phyloP scores from a whole-genome alignment of 1,140 invertebrate genomes.

The Onthophagus taurus region DNA sequence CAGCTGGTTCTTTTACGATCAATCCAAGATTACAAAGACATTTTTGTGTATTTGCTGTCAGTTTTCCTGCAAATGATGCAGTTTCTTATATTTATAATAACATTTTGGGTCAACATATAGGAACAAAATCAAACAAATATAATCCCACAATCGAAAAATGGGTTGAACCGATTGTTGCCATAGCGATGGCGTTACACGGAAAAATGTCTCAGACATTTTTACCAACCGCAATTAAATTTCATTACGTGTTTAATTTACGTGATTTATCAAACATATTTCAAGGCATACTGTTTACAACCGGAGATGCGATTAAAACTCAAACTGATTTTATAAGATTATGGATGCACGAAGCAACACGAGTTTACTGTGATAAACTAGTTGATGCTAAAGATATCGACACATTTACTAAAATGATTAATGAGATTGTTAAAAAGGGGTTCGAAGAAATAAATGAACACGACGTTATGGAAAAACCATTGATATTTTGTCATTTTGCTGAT shows the following conservation, averaged over 20 bases:
- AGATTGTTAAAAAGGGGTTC: slow-evolving; percentile 77
- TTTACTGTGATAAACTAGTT: slow-evolving; percentile 85
- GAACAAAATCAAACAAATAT: slow-evolving; percentile 58
- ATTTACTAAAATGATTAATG: slow-evolving; percentile 64
- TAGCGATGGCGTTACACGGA: slow-evolving; percentile 68
- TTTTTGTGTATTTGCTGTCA: slow-evolving; percentile 84
- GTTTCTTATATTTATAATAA: slow-evolving; percentile 74
- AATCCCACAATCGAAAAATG: slow-evolving; percentile 47
- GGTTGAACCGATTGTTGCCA: slow-evolving; percentile 51
- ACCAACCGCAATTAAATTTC: slow-evolving; percentile 90
- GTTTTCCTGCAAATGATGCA: slow-evolving; percentile 76
- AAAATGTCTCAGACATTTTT: slow-evolving; percentile 68
- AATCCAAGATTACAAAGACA: slow-evolving; percentile 85
- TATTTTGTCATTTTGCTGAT: slow-evolving; percentile 85
- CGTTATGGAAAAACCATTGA: slow-evolving; percentile 60
- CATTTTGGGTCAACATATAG: slow-evolving; percentile 71
- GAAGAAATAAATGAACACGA: slow-evolving; percentile 57
- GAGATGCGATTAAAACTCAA: slow-evolving; percentile 60
- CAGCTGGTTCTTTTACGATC: slow-evolving; percentile 89
- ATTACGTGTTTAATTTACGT: slow-evolving; percentile 88
- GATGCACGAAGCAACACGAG: slow-evolving; percentile 81
- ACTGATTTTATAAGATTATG: slow-evolving; percentile 70
- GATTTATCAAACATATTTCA: slow-evolving; percentile 88
- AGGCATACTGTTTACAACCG: slow-evolving; percentile 79
- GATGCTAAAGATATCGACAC: slow-evolving; percentile 62